A percentile compares a stretch with the other conserved stretches of the same genome.
Conservation (phyloP, 2,797 vertebrate genomes). For the Poecile montanus region DNA sequence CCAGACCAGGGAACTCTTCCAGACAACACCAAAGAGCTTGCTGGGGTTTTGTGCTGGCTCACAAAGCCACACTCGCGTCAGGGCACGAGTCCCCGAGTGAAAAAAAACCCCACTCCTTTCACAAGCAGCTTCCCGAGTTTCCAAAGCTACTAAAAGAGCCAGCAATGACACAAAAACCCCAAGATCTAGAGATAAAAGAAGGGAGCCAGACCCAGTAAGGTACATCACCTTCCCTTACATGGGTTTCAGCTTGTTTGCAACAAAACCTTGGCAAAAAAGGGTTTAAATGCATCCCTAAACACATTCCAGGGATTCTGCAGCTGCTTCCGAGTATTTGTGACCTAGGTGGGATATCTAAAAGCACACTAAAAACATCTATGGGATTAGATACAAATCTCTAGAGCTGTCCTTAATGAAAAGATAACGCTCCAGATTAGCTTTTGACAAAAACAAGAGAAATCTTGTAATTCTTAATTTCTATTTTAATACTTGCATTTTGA, state of each 20-base stretch:
- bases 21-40: background rate
- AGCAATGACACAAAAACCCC: background rate
- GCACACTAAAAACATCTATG: background rate
- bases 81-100: background rate
- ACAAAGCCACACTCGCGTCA: background rate
- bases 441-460: background rate
- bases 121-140: background rate
- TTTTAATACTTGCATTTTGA: background rate
- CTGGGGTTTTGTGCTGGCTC: background rate
- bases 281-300: background rate
- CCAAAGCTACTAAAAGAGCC: background rate
- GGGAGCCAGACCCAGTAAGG: background rate
- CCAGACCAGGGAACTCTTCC: background rate
- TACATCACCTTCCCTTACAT: rapidly evolving
- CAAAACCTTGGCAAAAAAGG: background rate
- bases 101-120: background rate
- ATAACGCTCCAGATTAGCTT: background rate
- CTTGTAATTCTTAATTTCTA: background rate
- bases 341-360: background rate
- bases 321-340: background rate
- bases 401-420: constrained; percentile 10
- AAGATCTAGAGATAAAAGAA: background rate
- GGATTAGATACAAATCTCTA: constrained; percentile 6
- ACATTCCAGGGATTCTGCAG: background rate
- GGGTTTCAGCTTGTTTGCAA: background rate